Percentiles rank a stretch among this genome's conserved stretches.
These are phyloP conservation scores for Apotomis turbidana DNA, from an alignment of 2,888 invertebrate genomes.

Conservation along the genomic window DNA sequence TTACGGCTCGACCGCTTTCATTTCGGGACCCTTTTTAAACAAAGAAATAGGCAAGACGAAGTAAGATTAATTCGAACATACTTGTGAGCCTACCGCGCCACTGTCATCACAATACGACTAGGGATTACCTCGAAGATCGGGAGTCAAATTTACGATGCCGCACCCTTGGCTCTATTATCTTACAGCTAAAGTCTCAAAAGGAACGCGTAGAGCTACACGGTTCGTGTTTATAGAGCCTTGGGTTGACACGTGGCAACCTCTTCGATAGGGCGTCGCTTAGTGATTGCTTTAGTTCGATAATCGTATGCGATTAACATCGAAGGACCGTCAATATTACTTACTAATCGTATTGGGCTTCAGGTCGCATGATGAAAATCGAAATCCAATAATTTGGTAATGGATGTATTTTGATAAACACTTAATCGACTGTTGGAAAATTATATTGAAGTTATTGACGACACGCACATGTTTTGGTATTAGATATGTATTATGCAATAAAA, in stretches of 20 bases:
- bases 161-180: not conserved
- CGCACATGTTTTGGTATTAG: slow-evolving; percentile 51
- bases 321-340: slow-evolving; percentile 21
- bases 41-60: slow-evolving; percentile 20
- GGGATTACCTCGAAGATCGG: not conserved
- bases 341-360: slow-evolving; percentile 39
- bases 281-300: slow-evolving; percentile 30
- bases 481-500: not conserved
- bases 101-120: not conserved
- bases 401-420: not conserved
- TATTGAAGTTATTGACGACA: slow-evolving; percentile 32
- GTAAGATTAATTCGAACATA: slow-evolving; percentile 22
- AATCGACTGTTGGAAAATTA: slow-evolving; percentile 4
- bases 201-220: not conserved
- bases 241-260: slow-evolving; percentile 12
- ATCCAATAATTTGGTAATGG: slow-evolving; percentile 4
- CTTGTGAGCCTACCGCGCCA: not conserved
- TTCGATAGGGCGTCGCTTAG: slow-evolving; percentile 12
- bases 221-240: not conserved
- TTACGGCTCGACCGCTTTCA: slow-evolving; percentile 1
- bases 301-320: slow-evolving; percentile 29
- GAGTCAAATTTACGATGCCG: not conserved
- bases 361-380: not conserved
- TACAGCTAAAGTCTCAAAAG: not conserved
- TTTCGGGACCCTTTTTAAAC: slow-evolving; percentile 16